Evolutionary conservation across 2,113 vertebrate species (phyloP).

Genomic region (Sinosuthora webbiana): DNA sequence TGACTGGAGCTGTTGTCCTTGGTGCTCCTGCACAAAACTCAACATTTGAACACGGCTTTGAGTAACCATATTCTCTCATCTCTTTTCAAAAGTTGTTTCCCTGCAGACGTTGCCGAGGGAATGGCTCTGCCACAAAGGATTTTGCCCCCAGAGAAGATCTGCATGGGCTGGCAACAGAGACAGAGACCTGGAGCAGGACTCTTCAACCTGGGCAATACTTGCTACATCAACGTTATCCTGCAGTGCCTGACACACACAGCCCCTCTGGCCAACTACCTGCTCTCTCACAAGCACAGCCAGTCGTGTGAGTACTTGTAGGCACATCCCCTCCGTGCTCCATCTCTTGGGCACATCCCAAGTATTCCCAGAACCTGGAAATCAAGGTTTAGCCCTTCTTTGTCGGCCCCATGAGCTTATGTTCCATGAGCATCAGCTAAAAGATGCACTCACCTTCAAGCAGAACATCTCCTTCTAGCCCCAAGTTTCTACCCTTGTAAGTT

Average conservation of each 20-base stretch:
- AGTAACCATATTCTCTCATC: neutral
- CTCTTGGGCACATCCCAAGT: neutral
- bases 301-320: conserved; percentile 73
- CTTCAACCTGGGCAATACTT: conserved; percentile 88
- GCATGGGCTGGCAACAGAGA: conserved; percentile 84
- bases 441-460: neutral
- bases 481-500: neutral
- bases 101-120: conserved; percentile 74
- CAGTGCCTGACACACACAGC: conserved; percentile 90
- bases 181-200: conserved; percentile 87
- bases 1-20: neutral
- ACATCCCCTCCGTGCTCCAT: neutral
- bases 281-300: conserved; percentile 71
- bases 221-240: conserved; percentile 88
- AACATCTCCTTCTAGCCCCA: neutral
- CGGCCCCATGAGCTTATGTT: fast-evolving
- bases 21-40: neutral
- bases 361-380: neutral
- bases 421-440: neutral
- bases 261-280: conserved; percentile 50
- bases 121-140: conserved; percentile 83
- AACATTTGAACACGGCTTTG: fast-evolving
- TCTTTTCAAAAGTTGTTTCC: neutral
- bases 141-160: conserved; percentile 82
- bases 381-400: neutral